Base-by-base conservation (phyloP, 1,140 invertebrate genomes). In the Penaeus indicus region DNA sequence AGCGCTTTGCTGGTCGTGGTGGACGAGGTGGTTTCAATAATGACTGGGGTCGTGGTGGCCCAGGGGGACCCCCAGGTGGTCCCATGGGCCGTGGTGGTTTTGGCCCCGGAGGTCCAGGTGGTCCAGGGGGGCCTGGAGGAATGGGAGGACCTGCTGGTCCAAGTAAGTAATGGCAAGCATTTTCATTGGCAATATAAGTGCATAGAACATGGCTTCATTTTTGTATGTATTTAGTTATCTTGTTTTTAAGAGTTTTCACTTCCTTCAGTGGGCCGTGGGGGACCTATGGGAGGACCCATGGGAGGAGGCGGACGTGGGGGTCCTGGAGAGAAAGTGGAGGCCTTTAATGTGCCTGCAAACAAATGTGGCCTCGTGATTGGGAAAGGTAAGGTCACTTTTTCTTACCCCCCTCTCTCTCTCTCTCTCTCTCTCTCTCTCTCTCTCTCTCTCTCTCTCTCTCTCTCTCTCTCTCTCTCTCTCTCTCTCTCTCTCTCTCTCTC, bases 341-440 rank as follows among this genome's bases (percentile, higher is more conserved):
- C 86, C 64, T 89, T 91, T 80, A 91, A 90, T 80, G 90, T 91
- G 3, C 90, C 90, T 21, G 83, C 89, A 21, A 89, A 86, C 21
- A 98, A 99, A 93, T 98, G 98, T 93, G 99, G 99, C 27, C 96
- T 98, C 89, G 97, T 99, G 77, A 99, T 99, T 93, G 98, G 98
- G 86, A 97, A 98, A 95, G 97, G 97, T 90, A 97, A 78, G 61
- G n/a, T 54, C 11, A 13, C 16, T 54, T 8, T 64, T 8, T 54
- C 54, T 54, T 8, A 10, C 54, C 10, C 54, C 54, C 16, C 2
- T 54, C 54, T 54, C 38, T 42, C 38, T 42, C 38, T 42, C 38
- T 42, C 38, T 42, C 38, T 42, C 38, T 42, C 38, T 42, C 38
- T 42, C 38, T 42, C 38, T 42, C 38, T 42, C 38, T 42, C 38